A percentile compares a stretch with the other conserved stretches of the same genome.
Evolutionary conservation across 2,113 vertebrate species (phyloP).

Genomic region (Dendropsophus ebraccatus): DNA sequence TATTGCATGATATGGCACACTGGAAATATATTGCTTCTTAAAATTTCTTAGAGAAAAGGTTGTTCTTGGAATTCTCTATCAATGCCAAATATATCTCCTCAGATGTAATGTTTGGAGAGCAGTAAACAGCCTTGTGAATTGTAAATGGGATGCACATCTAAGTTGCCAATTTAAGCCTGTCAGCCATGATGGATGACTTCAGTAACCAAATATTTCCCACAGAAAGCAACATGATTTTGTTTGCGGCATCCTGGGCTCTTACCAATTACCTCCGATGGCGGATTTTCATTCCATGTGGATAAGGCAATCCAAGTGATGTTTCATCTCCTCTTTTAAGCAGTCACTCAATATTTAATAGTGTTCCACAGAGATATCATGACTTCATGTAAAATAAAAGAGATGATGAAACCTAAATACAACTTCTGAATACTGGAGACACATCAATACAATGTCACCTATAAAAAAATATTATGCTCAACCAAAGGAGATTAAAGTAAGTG

Average conservation of each 20-base stretch:
- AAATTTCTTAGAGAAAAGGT: background rate
- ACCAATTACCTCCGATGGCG: constrained; percentile 27
- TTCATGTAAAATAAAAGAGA: constrained; percentile 26
- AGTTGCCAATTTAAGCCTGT: constrained; percentile 51
- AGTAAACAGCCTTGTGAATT: constrained; percentile 40
- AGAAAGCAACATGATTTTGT: constrained; percentile 29
- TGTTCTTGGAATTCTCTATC: background rate
- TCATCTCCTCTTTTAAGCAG: constrained; percentile 30
- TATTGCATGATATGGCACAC: background rate
- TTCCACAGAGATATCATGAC: constrained; percentile 10
- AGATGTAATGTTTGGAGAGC: constrained; percentile 11
- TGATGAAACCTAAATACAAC: constrained; percentile 16
- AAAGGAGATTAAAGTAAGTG: background rate
- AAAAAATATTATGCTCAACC: background rate
- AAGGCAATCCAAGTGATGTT: background rate
- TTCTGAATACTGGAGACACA: background rate
- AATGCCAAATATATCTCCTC: constrained; percentile 1
- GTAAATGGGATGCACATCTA: constrained; percentile 26
- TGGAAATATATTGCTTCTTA: background rate
- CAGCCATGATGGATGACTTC: constrained; percentile 45
- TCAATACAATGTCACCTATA: background rate
- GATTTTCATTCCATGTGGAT: constrained; percentile 8
- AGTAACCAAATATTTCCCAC: constrained; percentile 41
- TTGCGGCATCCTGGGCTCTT: constrained; percentile 28
- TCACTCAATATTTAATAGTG: constrained; percentile 37